A percentile compares a stretch with the other conserved stretches of the same genome.
phyloP scores from a whole-genome alignment of 2,797 vertebrate species.

The Carcharodon carcharias region DNA sequence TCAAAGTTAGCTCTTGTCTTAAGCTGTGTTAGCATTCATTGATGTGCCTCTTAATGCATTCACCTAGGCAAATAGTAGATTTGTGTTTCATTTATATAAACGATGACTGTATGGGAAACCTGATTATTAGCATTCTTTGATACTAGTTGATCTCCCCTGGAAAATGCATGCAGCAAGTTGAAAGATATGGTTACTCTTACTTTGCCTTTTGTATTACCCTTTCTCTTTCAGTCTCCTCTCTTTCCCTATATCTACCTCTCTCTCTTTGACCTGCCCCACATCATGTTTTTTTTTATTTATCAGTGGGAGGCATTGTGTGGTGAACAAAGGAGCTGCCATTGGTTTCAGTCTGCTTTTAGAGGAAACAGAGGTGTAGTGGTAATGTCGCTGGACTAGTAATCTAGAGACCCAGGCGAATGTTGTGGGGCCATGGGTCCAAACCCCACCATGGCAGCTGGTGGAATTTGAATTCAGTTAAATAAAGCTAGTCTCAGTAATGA shows the following conservation, averaged over 20 bases:
- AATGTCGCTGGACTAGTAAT: too few species aligned
- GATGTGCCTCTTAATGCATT: not conserved
- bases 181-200: not conserved
- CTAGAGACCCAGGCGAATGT: too few species aligned
- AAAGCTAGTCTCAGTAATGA: too few species aligned
- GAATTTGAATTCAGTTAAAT: too few species aligned
- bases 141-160: not conserved
- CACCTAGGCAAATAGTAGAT: not conserved
- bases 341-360: too few species aligned
- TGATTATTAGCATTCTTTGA: not conserved
- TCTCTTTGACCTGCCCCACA: too few species aligned
- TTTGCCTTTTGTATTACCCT: not conserved
- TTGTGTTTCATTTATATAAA: not conserved
- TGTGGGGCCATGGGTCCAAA: too few species aligned
- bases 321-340: not conserved
- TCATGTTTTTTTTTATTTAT: not conserved
- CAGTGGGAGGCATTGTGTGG: not conserved
- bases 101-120: not conserved
- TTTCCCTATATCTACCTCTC: too few species aligned
- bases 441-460: too few species aligned
- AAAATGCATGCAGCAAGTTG: not conserved
- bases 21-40: not conserved
- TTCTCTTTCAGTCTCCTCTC: not conserved
- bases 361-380: too few species aligned
- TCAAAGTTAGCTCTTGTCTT: not conserved